phyloP scores from a whole-genome alignment of 2,888 invertebrate genomes.

The Danaus chrysippus region DNA sequence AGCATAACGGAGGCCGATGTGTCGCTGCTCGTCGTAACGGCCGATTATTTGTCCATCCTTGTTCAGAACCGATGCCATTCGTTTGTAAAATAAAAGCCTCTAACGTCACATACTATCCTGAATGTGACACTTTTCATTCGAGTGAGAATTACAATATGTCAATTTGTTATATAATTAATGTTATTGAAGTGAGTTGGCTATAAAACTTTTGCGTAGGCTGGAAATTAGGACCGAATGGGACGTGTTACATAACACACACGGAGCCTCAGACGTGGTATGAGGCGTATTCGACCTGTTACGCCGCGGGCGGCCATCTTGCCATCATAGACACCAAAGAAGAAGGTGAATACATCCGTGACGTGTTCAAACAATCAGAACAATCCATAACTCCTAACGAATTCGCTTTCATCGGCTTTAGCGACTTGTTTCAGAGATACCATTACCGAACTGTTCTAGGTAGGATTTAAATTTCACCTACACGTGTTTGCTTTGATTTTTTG shows the following conservation, averaged over 20 bases:
- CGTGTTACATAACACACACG: slow-evolving; percentile 44
- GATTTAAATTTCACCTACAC: not conserved
- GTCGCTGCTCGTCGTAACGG: slow-evolving; percentile 49
- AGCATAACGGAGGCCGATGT: slow-evolving; percentile 43
- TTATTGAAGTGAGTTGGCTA: not conserved
- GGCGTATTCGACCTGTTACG: slow-evolving; percentile 45
- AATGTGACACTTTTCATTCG: slow-evolving; percentile 46
- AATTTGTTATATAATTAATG: not conserved
- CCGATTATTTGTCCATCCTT: slow-evolving; percentile 44
- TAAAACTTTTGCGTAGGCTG: slow-evolving; percentile 39
- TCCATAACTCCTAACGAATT: slow-evolving; percentile 42
- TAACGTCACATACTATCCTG: slow-evolving; percentile 34
- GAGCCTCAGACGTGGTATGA: slow-evolving; percentile 50
- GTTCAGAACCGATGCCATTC: slow-evolving; percentile 41
- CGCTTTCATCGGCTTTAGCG: slow-evolving; percentile 49
- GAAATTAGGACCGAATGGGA: slow-evolving; percentile 40
- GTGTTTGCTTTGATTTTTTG: not conserved
- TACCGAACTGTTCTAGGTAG: slow-evolving; percentile 49
- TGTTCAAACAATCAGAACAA: slow-evolving; percentile 41
- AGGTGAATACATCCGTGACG: slow-evolving; percentile 41
- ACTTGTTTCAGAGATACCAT: slow-evolving; percentile 45
- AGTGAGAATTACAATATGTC: slow-evolving; percentile 34
- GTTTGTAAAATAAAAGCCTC: slow-evolving; percentile 44
- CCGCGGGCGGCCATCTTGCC: slow-evolving; percentile 47
- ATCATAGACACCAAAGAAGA: slow-evolving; percentile 41